Evolutionary conservation across 2,113 vertebrate genomes (phyloP).

Genomic region (Epinephelus moara): DNA sequence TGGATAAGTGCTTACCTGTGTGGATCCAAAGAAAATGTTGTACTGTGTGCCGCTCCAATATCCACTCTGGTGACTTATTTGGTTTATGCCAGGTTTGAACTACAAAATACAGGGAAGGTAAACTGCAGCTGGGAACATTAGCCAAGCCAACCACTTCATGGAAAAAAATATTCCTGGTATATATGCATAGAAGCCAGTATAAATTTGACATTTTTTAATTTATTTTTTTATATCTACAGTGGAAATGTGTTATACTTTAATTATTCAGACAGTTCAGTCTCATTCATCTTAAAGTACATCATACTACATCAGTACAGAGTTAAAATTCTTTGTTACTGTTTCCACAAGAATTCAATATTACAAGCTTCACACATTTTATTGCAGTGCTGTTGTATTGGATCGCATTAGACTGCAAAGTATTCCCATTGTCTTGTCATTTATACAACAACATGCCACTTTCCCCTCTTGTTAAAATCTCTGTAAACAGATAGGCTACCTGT

Average conservation of each 20-base stretch:
- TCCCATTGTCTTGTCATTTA: background rate
- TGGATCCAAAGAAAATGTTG: slow-evolving; percentile 1
- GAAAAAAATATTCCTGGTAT: background rate
- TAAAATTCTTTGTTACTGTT: background rate
- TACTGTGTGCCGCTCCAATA: background rate
- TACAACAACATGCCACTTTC: background rate
- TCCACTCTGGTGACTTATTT: slow-evolving; percentile 5
- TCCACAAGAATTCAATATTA: background rate
- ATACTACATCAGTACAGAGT: background rate
- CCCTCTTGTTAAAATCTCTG: background rate
- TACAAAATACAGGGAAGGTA: background rate
- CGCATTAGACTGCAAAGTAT: background rate
- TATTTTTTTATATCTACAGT: no score
- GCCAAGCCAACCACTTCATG: background rate
- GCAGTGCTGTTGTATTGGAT: background rate
- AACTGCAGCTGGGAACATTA: background rate
- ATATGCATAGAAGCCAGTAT: background rate
- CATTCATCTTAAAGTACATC: background rate
- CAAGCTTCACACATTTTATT: background rate
- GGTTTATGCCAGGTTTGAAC: slow-evolving; percentile 11
- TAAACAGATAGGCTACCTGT: no score
- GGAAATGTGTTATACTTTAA: background rate
- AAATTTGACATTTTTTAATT: no score
- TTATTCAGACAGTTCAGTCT: background rate
- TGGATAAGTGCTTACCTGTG: slow-evolving; percentile 2